Base-by-base conservation (phyloP, 2,888 invertebrate species). In the Agriopis aurantiaria region DNA sequence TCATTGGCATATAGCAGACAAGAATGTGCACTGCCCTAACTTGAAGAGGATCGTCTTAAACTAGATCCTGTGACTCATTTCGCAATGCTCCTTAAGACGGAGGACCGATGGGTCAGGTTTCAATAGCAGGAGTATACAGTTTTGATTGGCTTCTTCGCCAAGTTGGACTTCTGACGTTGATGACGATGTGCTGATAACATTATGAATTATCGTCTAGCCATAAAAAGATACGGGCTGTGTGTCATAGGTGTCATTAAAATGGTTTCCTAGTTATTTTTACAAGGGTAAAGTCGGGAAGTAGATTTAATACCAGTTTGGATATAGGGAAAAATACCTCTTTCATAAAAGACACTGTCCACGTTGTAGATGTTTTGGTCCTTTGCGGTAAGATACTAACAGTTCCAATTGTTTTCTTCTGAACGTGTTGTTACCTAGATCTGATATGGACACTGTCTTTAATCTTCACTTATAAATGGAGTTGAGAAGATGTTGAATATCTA, bases 1-100 rank as follows among this genome's bases (percentile, higher is more conserved):
- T 75, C 75, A 72, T 71, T 55, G 68, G 59, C 62, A 57, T 67
- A 73, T 65, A 74, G 67, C 66, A 68, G 67, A 61, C 73, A 45
- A 56, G 65, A 71, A 71, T 71, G 33, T 33, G 67, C 69, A 62
- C 41, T 49, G 61, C 48, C 59, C 49, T 62, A 53, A 63, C 43
- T 58, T 59, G 70, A 58, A 59, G 52, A 53, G 52, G 62, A 49
- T 57, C 51, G 9, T 49, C 14, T 14, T 57, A 49, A 43, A 48
- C n/a, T 46, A 23, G 11, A 56, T 11, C 49, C 8, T 7, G 11
- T 0, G 0, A 49, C 1, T 45, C 33, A 33, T 33, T 33, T 33
- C 33, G 53, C 51, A 11, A 11, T 56, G 60, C 8, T 49, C 49
- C 59, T 67, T 64, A 55, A 51, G 9, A 0, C 7, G 40, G n/a